Percentiles rank a stretch among this genome's conserved stretches.
phyloP scores from a whole-genome alignment of 2,888 invertebrate species.

The Heliconius cydno region DNA sequence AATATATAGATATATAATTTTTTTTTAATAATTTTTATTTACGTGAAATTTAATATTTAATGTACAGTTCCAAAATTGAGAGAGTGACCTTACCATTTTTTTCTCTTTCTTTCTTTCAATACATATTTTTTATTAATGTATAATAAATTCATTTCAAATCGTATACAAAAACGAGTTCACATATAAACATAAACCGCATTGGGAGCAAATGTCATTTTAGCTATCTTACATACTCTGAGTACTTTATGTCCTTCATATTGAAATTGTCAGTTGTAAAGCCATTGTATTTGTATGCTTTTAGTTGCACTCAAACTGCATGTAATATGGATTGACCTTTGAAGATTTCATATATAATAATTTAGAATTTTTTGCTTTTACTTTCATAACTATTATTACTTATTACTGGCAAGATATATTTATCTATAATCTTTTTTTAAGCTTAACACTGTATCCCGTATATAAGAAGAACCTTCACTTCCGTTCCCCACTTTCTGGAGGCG shows the following conservation, averaged over 20 bases:
- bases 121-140: not conserved
- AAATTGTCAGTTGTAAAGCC: not conserved
- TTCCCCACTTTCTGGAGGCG: too few relatives aligned
- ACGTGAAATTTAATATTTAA: too few relatives aligned
- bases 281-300: not conserved
- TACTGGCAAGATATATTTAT: not conserved
- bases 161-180: not conserved
- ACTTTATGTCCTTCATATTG: not conserved
- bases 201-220: conserved; percentile 22
- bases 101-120: not conserved
- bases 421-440: too few relatives aligned
- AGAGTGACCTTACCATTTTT: not conserved
- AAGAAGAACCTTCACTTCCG: too few relatives aligned
- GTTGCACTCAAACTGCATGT: not conserved
- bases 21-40: too few relatives aligned
- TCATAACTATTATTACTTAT: not conserved
- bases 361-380: not conserved
- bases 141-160: not conserved
- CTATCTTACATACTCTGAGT: conserved; percentile 4
- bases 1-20: too few relatives aligned
- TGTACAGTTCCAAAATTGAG: not conserved
- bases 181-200: conserved; percentile 15
- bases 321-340: not conserved
- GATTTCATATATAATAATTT: not conserved
- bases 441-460: too few relatives aligned